Conservation (phyloP, 2,797 vertebrate species). For the Odontamblyopus lacepedii region DNA sequence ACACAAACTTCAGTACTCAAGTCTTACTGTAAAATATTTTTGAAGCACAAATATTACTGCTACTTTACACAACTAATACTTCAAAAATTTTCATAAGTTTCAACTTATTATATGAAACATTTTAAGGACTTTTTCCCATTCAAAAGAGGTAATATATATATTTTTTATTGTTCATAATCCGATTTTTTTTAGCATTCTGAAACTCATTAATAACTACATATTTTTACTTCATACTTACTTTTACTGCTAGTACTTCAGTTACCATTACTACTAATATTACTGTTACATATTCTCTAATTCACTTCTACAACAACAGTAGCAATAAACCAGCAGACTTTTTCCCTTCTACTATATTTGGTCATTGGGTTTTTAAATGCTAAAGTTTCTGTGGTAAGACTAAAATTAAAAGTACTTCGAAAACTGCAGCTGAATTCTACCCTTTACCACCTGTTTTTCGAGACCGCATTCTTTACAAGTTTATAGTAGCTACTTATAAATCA, state of each 20-base stretch:
- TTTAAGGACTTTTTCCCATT: too few relatives aligned
- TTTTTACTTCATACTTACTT: background rate
- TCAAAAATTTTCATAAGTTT: too few relatives aligned
- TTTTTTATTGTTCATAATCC: too few relatives aligned
- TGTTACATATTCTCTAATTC: background rate
- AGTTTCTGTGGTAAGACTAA: background rate
- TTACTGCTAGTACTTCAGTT: background rate
- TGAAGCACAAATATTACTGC: background rate
- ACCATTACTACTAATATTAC: background rate
- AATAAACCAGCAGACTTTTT: background rate
- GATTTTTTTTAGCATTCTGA: too few relatives aligned
- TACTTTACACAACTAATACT: background rate
- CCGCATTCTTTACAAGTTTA: background rate
- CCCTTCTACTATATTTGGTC: background rate
- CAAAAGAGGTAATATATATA: too few relatives aligned
- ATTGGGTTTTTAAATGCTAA: background rate
- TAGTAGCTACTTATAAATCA: conserved; percentile 16
- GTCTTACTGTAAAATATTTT: background rate
- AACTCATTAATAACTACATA: background rate
- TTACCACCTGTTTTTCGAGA: background rate
- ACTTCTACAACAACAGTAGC: background rate
- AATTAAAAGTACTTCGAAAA: background rate
- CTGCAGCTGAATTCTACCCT: background rate
- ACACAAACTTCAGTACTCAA: too few relatives aligned
- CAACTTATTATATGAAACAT: too few relatives aligned